A percentile compares a stretch with the other conserved stretches of the same genome.
Conservation (phyloP, 2,888 invertebrate genomes). For the Diaprepes abbreviatus region DNA sequence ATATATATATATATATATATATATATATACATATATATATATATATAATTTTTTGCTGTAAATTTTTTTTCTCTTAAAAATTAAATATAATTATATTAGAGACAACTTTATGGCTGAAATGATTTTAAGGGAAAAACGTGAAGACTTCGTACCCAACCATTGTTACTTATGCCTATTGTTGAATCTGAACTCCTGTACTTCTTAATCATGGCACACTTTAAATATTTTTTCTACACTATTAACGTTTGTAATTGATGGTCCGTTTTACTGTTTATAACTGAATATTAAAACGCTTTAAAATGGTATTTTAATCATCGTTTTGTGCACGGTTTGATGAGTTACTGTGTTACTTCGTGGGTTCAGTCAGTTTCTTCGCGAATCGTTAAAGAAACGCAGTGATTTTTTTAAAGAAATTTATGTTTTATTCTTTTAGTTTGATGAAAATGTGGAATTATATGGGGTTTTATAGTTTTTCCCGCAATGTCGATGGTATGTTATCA, state of each 20-base stretch:
- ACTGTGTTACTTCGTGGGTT: conserved; percentile 9
- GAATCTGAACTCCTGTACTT: too few species aligned
- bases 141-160: too few species aligned
- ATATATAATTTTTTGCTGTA: too few species aligned
- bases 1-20: too few species aligned
- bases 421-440: background rate
- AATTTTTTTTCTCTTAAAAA: too few species aligned
- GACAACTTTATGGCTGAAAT: too few species aligned
- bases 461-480: conserved; percentile 17
- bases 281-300: conserved; percentile 7
- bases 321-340: conserved; percentile 25
- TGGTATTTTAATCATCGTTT: conserved; percentile 14
- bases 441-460: conserved; percentile 26
- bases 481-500: conserved; percentile 3
- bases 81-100: too few species aligned
- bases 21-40: too few species aligned
- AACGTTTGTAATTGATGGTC: conserved; percentile 18
- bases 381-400: background rate
- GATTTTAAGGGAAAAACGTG: too few species aligned
- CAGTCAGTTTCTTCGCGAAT: conserved; percentile 12
- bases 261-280: conserved; percentile 7
- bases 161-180: too few species aligned
- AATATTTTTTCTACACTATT: conserved; percentile 17
- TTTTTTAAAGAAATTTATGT: background rate
- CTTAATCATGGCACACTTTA: conserved; percentile 4